Conservation (phyloP, 2,888 invertebrate species). For the Dasysyrphus albostriatus region DNA sequence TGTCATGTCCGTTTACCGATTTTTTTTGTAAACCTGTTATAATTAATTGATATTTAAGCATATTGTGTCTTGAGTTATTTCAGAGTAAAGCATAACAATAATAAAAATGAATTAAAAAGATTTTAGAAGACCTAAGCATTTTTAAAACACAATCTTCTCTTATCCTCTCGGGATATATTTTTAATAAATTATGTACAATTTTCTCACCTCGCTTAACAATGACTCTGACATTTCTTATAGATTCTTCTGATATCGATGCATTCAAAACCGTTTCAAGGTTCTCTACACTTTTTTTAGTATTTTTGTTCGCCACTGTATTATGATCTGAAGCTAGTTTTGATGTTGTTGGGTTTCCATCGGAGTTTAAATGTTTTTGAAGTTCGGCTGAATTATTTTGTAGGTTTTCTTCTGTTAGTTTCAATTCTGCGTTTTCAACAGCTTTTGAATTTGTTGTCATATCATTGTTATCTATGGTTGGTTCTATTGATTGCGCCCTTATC, state of each 20-base stretch:
- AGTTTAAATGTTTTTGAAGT: background rate
- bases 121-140: too few relatives aligned
- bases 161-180: background rate
- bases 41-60: too few relatives aligned
- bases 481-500: background rate
- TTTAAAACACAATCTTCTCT: background rate
- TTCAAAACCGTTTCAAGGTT: background rate
- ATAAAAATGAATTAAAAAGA: too few relatives aligned
- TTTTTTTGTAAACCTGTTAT: too few relatives aligned
- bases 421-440: background rate
- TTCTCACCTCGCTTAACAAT: conserved; percentile 50
- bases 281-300: background rate
- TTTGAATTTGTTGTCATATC: background rate
- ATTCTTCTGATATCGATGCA: background rate
- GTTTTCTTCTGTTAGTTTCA: background rate
- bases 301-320: background rate
- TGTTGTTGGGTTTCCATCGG: background rate
- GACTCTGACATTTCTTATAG: background rate
- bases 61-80: too few relatives aligned
- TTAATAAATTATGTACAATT: background rate
- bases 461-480: background rate
- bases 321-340: background rate
- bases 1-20: too few relatives aligned
- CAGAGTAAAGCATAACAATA: too few relatives aligned
- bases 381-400: background rate